Percentiles rank a stretch among this genome's conserved stretches.
These are phyloP conservation scores for Standfussiana lucernea DNA, from an alignment of 2,888 invertebrate genomes.

Conservation along the genomic window DNA sequence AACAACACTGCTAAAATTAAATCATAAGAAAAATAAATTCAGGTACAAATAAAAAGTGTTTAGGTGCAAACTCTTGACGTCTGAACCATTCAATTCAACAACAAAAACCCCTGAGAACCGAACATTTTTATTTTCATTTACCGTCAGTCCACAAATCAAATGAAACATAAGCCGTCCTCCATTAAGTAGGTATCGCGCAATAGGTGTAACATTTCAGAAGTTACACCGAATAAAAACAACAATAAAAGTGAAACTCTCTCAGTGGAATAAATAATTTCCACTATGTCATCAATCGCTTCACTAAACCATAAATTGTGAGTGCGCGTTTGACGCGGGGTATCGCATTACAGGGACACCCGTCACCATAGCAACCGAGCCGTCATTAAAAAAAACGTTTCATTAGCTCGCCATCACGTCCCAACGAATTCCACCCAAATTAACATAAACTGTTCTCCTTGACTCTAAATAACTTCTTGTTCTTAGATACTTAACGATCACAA, in stretches of 20 bases:
- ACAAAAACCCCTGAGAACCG: slow-evolving; percentile 39
- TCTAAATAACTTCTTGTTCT: slow-evolving; percentile 55
- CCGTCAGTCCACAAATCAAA: slow-evolving; percentile 59
- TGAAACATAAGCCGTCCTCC: slow-evolving; percentile 63
- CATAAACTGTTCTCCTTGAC: slow-evolving; percentile 60
- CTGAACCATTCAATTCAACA: slow-evolving; percentile 27
- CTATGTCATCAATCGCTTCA: slow-evolving; percentile 86
- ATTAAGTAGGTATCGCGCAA: slow-evolving; percentile 62
- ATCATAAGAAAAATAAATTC: not conserved
- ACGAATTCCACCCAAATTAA: slow-evolving; percentile 62
- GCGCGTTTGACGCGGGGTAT: slow-evolving; percentile 79
- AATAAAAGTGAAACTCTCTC: slow-evolving; percentile 78
- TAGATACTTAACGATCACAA: slow-evolving; percentile 42
- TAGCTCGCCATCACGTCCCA: slow-evolving; percentile 56
- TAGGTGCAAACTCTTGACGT: slow-evolving; percentile 36
- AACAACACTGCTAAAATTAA: not conserved
- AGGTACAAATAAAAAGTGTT: slow-evolving; percentile 5
- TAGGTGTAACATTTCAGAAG: slow-evolving; percentile 78
- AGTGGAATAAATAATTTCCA: slow-evolving; percentile 84
- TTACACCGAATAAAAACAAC: slow-evolving; percentile 75
- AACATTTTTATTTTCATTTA: slow-evolving; percentile 55
- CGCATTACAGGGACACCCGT: slow-evolving; percentile 78
- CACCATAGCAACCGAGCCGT: slow-evolving; percentile 74
- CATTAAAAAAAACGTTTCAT: slow-evolving; percentile 71
- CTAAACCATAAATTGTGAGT: slow-evolving; percentile 84